Evolutionary conservation across 1,140 invertebrate genomes (phyloP).

Genomic region (Cotesia typhae): DNA sequence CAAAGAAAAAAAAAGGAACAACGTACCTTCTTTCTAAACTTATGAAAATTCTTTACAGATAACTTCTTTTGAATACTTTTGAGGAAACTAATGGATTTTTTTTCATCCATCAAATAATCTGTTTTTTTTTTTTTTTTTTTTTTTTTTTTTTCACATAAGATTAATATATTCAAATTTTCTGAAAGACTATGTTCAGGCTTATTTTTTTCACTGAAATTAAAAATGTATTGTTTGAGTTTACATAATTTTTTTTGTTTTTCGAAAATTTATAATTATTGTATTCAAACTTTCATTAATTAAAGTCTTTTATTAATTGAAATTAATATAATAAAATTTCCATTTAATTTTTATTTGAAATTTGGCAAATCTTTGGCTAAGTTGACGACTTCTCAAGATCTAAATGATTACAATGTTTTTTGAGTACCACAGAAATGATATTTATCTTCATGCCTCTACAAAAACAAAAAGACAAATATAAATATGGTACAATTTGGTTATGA

Average conservation of each 20-base stretch:
- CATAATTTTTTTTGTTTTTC: not conserved
- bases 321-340: no score
- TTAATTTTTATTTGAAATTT: no score
- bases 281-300: no score
- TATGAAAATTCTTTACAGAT: constrained; percentile 28
- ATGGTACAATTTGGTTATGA: no score
- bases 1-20: not conserved
- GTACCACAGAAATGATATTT: no score
- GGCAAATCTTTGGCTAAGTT: no score
- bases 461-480: no score
- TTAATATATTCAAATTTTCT: not conserved
- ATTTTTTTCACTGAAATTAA: constrained; percentile 29
- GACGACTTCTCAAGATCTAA: no score
- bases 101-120: constrained; percentile 8
- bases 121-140: constrained; percentile 1
- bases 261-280: no score
- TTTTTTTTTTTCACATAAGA: not conserved
- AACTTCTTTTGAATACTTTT: constrained; percentile 34
- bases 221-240: constrained; percentile 30
- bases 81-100: constrained; percentile 27
- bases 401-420: no score
- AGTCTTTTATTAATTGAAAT: no score
- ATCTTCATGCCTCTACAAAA: no score
- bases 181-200: constrained; percentile 25
- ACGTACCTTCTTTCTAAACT: constrained; percentile 27